Percentiles rank a stretch among this genome's conserved stretches.
Conservation (phyloP, 2,113 vertebrate species). For the Pavo muticus region DNA sequence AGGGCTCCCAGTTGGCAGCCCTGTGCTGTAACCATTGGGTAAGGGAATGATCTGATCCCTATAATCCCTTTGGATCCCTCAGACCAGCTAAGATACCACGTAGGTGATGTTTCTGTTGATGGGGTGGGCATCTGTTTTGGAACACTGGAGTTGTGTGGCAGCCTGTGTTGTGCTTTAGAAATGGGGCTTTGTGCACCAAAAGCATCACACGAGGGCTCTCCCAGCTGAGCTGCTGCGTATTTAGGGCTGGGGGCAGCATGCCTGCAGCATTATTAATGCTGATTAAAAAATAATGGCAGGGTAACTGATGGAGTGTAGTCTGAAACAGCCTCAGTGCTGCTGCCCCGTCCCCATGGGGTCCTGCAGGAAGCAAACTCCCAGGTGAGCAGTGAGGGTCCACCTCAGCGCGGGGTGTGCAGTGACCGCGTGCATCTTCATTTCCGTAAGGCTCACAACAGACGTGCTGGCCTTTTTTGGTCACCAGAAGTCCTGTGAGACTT, state of each 20-base stretch:
- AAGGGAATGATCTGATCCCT: not conserved
- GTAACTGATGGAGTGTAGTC: not conserved
- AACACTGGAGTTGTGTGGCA: not conserved
- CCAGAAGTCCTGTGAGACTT: not conserved
- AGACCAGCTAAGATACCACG: not conserved
- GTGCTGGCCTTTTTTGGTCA: not conserved
- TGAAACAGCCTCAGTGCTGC: accelerated
- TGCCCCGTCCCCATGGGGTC: accelerated
- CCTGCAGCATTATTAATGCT: not conserved
- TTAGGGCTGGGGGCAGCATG: not conserved
- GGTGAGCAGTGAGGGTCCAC: not conserved
- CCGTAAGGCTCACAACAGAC: not conserved
- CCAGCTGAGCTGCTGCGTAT: not conserved
- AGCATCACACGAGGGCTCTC: not conserved
- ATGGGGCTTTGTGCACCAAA: constrained; percentile 35
- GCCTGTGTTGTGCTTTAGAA: not conserved
- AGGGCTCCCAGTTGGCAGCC: not conserved
- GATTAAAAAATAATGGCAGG: constrained; percentile 19
- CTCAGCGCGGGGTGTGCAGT: not conserved
- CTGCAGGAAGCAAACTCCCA: not conserved
- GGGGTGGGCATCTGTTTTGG: not conserved
- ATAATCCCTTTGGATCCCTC: not conserved
- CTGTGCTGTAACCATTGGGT: not conserved
- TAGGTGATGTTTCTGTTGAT: not conserved
- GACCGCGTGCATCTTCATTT: not conserved